These are phyloP conservation scores for Sphinx pinastri DNA, from an alignment of 2,888 invertebrate species.

Conservation along the genomic window DNA sequence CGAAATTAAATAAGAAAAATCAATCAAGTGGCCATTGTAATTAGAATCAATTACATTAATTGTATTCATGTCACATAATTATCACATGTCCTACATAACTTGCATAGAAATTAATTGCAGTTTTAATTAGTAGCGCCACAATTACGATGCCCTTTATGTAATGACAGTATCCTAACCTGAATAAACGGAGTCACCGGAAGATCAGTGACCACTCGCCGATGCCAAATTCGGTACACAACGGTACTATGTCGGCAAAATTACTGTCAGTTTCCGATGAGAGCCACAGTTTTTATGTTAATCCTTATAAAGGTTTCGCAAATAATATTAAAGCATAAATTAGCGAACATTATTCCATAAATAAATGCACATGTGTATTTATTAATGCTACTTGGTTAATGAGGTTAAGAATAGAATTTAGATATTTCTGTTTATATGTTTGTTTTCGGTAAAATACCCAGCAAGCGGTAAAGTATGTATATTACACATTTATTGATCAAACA, in stretches of 20 bases:
- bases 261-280: slow-evolving; percentile 51
- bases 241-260: slow-evolving; percentile 67
- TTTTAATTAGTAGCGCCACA: slow-evolving; percentile 19
- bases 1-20: neutral
- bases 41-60: slow-evolving; percentile 10
- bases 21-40: neutral
- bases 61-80: slow-evolving; percentile 11
- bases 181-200: slow-evolving; percentile 64
- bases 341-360: no score
- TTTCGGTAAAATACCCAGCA: no score
- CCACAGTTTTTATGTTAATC: slow-evolving; percentile 20
- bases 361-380: no score
- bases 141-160: slow-evolving; percentile 22
- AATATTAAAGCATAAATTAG: neutral
- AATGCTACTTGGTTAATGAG: no score
- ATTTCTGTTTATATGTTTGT: no score
- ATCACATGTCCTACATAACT: slow-evolving; percentile 15
- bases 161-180: slow-evolving; percentile 33
- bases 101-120: neutral
- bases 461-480: neutral
- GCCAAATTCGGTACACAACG: slow-evolving; percentile 76
- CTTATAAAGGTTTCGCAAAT: slow-evolving; percentile 26
- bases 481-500: neutral
- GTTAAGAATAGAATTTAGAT: no score
- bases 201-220: slow-evolving; percentile 69